Evolutionary conservation across 2,888 invertebrate species (phyloP), one percentile per base, ranked within the genome.

Genomic region (Deladenus siricidicola): DNA sequence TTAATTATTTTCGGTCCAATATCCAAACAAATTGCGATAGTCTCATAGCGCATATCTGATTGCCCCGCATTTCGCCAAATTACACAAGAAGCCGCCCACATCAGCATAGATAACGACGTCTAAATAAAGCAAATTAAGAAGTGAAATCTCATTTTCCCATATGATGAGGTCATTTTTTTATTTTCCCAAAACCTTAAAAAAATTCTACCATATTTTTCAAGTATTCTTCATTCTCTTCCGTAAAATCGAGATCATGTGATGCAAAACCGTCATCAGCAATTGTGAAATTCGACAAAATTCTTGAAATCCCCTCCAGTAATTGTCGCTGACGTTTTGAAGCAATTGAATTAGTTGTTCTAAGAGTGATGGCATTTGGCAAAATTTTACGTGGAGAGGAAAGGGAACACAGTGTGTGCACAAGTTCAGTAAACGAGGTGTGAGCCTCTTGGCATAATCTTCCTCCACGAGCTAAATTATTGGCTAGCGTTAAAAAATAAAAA

Each of bases 11-110:
- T 42, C 8, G 68, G 58, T 39, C 60, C 56, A 21, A 68, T 19
- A 19, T 66, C 70, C 21, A 66, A 34, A 34, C 70, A 70, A 10
- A 54, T 21, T 10, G 67, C 69, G n/a, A 69, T 55, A 17, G 69
- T 67, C 19, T 71, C 62, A 4, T 69, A 47, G 24, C 55, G 51
- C 6, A 51, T 23, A 6, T 30, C 23, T 19, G 21, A 29, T 24
- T 69, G 55, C 29, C 50, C 23, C n/a, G 45, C 24, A 52, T 67
- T 67, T 23, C 47, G 23, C 67, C 67, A 67, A 21, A 67, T 19
- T 34, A 69, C 51, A 43, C 67, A 67, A 17, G 67, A 34, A 23
- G 70, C 51, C 10, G 69, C 48, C 67, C 67, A 67, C 23, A 67
- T 24, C n/a, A 67, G 50, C 23, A 66, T 56, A 6, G 67, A 24